Evolutionary conservation across 1,140 invertebrate species (phyloP), one percentile per base, ranked within the genome.

Genomic region (Drosophila pallidifrons): DNA sequence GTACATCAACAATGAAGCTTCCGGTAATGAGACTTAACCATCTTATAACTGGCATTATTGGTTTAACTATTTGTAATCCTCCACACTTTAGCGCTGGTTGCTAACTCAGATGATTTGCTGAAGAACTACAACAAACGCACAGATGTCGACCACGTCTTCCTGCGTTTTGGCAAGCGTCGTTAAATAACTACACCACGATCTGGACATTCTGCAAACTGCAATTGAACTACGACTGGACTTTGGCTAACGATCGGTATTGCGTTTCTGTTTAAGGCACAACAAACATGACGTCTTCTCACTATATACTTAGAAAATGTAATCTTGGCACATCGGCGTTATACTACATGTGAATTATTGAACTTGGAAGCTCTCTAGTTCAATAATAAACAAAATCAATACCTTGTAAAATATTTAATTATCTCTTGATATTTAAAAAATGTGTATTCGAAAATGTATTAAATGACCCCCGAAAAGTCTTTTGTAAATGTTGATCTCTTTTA

Each of bases 61-160:
- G 15, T 41, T 10, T 6, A 51, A 15, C 47, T 52, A 25, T 25
- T 43, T n/a, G 6, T 57, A 51, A 47, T 70, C 57, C 5, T 49
- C 3, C 4, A 28, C 35, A 8, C 7, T 10, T 28, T 43, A 92
- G 92, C 92, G 20, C 43, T 93, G 16, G 76, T 93, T 45, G 77
- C 85, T 32, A 87, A 85, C 55, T 79, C 81, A 5, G 92, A 92
- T 11, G 91, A 92, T 59, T 57, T 92, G 43, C 15, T 87, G 30
- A 81, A 80, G 46, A 91, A 91, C 78, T 94, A 94, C 54, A 94
- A 95, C 6, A 96, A 96, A 79, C 94, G 96, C 63, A 95, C 96
- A 82, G 96, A 96, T 91, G 95, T 96, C 54, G 96, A 96, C 82
- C 96, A 96, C 79, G 95, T 96, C 46, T 96, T 96, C 82, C 93